Evolutionary conservation across 1,140 invertebrate species (phyloP).

Genomic region (Drosophila parvula): DNA sequence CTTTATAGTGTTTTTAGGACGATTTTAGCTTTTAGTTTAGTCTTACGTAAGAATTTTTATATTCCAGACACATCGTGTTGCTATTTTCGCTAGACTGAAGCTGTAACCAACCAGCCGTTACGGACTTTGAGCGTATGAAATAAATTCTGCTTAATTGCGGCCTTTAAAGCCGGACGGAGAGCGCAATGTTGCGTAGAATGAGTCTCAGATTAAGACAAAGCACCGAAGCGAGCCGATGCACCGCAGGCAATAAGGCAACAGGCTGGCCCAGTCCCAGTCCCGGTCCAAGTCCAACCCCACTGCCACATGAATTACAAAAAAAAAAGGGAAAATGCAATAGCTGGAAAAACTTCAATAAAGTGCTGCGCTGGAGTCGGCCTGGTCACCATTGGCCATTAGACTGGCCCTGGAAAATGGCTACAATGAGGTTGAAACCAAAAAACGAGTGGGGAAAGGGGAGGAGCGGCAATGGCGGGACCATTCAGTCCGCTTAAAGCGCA

Average conservation of each 20-base stretch:
- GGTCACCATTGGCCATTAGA: conserved; percentile 28
- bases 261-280: conserved; percentile 21
- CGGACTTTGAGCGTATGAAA: conserved; percentile 37
- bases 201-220: conserved; percentile 76
- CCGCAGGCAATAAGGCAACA: conserved; percentile 28
- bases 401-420: conserved; percentile 24
- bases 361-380: conserved; percentile 32
- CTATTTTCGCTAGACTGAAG: not conserved
- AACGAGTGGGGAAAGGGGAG: not conserved
- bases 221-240: conserved; percentile 52
- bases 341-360: conserved; percentile 53
- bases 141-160: conserved; percentile 67
- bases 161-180: conserved; percentile 51
- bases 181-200: conserved; percentile 65
- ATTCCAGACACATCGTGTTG: conserved; percentile 5
- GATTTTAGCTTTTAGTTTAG: not conserved
- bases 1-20: too few species aligned
- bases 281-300: conserved; percentile 9
- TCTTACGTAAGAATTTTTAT: not conserved
- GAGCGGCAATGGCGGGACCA: conserved; percentile 22
- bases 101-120: conserved; percentile 20
- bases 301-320: conserved; percentile 59
- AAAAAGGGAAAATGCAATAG: conserved; percentile 24
- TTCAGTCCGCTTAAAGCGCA: conserved; percentile 65
- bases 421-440: not conserved